A percentile compares a stretch with the other conserved stretches of the same genome.
Conservation (phyloP, 1,140 invertebrate genomes). For the Lepeophtheirus salmonis region DNA sequence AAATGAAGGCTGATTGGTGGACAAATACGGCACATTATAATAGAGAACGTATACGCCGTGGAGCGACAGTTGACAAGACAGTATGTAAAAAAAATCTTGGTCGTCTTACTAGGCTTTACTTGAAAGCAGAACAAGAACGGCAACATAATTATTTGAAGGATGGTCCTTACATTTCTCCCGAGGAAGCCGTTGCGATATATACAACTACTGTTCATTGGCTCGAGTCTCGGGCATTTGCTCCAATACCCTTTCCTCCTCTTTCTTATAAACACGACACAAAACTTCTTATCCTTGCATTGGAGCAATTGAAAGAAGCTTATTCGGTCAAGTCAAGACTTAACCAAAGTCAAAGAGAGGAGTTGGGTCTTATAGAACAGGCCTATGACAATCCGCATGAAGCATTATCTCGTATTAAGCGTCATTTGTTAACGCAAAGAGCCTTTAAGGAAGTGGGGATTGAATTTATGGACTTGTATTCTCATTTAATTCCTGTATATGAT, state of each 20-base stretch:
- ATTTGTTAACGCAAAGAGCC: constrained; percentile 87
- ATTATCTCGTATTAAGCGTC: constrained; percentile 94
- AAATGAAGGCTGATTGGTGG: constrained; percentile 99
- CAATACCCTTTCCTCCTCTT: constrained; percentile 94
- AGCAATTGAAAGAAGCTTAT: constrained; percentile 95
- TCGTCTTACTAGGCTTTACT: constrained; percentile 77
- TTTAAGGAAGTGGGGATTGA: constrained; percentile 99
- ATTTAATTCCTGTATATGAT: constrained; percentile 95
- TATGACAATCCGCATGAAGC: constrained; percentile 99
- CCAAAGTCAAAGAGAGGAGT: constrained; percentile 94
- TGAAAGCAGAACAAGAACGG: constrained; percentile 96
- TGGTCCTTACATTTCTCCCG: constrained; percentile 95
- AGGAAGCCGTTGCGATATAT: constrained; percentile 98
- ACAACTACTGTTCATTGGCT: constrained; percentile 99
- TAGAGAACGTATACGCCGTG: constrained; percentile 76
- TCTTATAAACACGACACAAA: constrained; percentile 99
- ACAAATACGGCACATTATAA: constrained; percentile 99
- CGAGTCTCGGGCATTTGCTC: constrained; percentile 89
- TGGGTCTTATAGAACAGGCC: constrained; percentile 96
- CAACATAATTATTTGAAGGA: constrained; percentile 99
- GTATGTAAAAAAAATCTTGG: constrained; percentile 99
- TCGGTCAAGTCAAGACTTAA: constrained; percentile 95
- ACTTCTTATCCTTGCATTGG: constrained; percentile 82
- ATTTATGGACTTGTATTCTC: constrained; percentile 99
- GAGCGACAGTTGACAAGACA: constrained; percentile 94